Evolutionary conservation across 1,140 invertebrate species (phyloP), one percentile per base, ranked within the genome.

Genomic region (Saccostrea echinata): DNA sequence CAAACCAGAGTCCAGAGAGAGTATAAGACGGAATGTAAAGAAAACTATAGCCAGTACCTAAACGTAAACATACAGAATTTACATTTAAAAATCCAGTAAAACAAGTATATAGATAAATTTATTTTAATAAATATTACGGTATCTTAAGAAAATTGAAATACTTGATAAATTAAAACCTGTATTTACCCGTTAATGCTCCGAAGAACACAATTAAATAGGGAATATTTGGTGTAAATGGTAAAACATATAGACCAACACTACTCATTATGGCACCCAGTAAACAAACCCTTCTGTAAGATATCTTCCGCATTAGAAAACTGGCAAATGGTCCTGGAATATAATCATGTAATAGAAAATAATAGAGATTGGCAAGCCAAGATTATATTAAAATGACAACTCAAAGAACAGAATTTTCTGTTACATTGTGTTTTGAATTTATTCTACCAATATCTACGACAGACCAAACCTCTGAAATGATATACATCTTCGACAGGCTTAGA

Each of bases 1-100:
- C 97, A 94, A 98, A 99, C 95, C 98, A 99, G 95, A 98, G 97
- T 12, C 98, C 97, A 64, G 91, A 90, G 3, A 94, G 88, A 0
- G 92, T 92, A 85, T 92, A 91, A 6, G 92, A 94, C 61, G 93
- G 93, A 18, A 94, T 84, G 76, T 94, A 94, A 3, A 89, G 87
- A 84, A 93, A 84, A 61, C 92, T 91, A 71, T 90, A 91, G 3
- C 92, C 93, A 61, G 93, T 52, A 84, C 92, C 93, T 93, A 87
- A 6, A 43, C 13, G 13, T 8, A 13, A 16, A 57, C 1, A 57
- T 43, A 55, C 12, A 16, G 12, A 1, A 3, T 1, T 55, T 55
- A 21, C 16, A 4, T 16, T 33, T 13, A 30, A 30, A 6, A 53
- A 88, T 3, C 0, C 24, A 80, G 18, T 13, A 18, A 12, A 24